Base-by-base conservation (phyloP, 2,888 invertebrate species). In the Diarsia rubi region DNA sequence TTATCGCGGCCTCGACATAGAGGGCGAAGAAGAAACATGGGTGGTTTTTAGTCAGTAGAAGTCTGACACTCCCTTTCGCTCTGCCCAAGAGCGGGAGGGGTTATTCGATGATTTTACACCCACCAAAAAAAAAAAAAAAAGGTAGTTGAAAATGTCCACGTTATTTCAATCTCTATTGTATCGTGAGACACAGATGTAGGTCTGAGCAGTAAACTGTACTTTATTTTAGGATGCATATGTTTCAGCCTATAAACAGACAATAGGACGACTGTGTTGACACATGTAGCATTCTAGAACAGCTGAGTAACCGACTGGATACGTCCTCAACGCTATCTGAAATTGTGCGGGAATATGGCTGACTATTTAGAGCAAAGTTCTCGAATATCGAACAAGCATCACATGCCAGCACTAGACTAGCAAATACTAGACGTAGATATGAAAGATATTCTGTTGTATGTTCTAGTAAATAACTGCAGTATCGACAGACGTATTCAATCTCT, bases 211-310 rank as follows among this genome's bases (percentile, higher is more conserved):
- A 63, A 81, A 77, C 64, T 73, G 66, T 24, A 73, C 14, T 79
- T 73, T 87, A 75, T 85, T 85, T 87, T 82, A 68, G 63, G 69
- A 70, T 57, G 52, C 68, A 65, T 62, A 31, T 75, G 69, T 71
- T 81, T 70, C 69, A 78, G 59, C 64, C 70, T 82, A 70, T 76
- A 75, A 62, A 66, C 47, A 77, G 73, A 77, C 87, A 82, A 87
- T 68, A 79, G 68, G 64, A 45, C 70, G 60, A 52, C 64, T 65
- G 65, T 68, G 76, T 82, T 81, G 85, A 87, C 75, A 75, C 57
- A 75, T 65, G 59, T 59, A 75, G 62, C 69, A 74, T 81, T 78
- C 76, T 76, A 78, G 62, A 70, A 49, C 64, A 27, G 62, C 57
- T 73, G 69, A 77, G 64, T 72, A 77, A 79, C 62, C 45, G 37